Conservation (phyloP, 2,113 vertebrate genomes). For the Saguinus midas region DNA sequence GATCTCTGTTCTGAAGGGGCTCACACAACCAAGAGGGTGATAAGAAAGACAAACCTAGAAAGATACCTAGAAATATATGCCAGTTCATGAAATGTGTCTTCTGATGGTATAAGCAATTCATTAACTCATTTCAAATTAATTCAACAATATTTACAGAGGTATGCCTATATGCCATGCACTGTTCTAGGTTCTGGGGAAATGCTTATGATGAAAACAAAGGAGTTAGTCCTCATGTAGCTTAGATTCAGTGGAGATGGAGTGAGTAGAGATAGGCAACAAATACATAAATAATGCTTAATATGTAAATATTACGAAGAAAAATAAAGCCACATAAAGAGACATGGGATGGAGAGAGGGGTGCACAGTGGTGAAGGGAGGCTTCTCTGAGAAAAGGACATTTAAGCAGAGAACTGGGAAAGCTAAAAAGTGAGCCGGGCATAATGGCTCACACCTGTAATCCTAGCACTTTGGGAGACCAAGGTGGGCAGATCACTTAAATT, state of each 20-base stretch:
- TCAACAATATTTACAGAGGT: background rate
- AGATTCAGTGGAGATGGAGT: background rate
- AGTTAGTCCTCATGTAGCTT: background rate
- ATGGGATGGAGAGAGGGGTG: background rate
- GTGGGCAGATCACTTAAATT: background rate
- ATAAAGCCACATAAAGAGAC: background rate
- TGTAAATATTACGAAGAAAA: conserved; percentile 22
- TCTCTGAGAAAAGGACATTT: background rate
- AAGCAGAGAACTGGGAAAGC: background rate
- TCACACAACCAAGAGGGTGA: background rate
- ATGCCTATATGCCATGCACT: too few relatives aligned
- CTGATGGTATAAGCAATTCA: background rate
- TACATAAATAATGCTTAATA: background rate
- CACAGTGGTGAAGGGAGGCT: background rate
- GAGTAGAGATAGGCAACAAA: background rate
- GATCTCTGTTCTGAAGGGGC: background rate
- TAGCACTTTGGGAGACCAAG: background rate
- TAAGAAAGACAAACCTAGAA: background rate
- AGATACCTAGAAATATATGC: background rate
- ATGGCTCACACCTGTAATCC: background rate
- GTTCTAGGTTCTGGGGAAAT: background rate
- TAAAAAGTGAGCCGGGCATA: background rate
- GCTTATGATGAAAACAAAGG: background rate
- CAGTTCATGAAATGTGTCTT: background rate
- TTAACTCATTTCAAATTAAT: conserved; percentile 14